These are phyloP conservation scores for Caenorhabditis sinica DNA, from an alignment of 2,888 invertebrate species.

Conservation along the genomic window DNA sequence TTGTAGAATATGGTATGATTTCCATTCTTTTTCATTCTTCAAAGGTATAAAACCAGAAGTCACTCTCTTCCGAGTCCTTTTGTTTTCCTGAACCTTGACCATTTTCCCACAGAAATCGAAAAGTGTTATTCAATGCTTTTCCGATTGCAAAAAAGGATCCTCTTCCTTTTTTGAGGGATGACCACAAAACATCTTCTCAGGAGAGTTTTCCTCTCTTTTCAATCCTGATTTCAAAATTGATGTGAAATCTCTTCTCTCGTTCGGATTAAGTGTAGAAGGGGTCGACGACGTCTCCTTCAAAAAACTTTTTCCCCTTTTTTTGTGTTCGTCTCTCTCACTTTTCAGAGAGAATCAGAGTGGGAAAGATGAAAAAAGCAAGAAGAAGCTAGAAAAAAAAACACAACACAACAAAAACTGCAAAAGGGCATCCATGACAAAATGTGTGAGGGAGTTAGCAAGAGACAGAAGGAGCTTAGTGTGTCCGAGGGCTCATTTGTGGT, in stretches of 20 bases:
- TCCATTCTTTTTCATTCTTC: background rate
- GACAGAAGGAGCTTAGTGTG: constrained; percentile 17
- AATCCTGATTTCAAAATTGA: constrained; percentile 18
- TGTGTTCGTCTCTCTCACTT: constrained; percentile 16
- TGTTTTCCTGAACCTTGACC: background rate
- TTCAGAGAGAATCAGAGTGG: constrained; percentile 29
- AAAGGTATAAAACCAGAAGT: background rate
- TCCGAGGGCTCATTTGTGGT: constrained; percentile 36
- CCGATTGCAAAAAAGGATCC: constrained; percentile 19
- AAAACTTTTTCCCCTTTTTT: constrained; percentile 27
- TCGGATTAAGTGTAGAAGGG: constrained; percentile 32
- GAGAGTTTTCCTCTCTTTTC: no score
- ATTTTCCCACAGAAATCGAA: constrained; percentile 15
- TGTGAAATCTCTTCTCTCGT: constrained; percentile 26
- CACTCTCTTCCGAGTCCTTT: background rate
- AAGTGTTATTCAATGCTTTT: constrained; percentile 10
- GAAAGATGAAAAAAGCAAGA: background rate
- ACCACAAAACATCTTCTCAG: constrained; percentile 12
- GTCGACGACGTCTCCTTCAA: constrained; percentile 25
- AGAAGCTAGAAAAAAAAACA: constrained; percentile 32
- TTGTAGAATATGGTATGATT: background rate
- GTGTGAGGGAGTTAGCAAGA: background rate
- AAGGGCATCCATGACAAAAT: constrained; percentile 30
- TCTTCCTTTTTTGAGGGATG: background rate
- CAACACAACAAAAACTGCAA: constrained; percentile 51